A percentile compares a stretch with the other conserved stretches of the same genome.
Evolutionary conservation across 2,888 invertebrate species (phyloP).

Genomic region (Luperina testacea): DNA sequence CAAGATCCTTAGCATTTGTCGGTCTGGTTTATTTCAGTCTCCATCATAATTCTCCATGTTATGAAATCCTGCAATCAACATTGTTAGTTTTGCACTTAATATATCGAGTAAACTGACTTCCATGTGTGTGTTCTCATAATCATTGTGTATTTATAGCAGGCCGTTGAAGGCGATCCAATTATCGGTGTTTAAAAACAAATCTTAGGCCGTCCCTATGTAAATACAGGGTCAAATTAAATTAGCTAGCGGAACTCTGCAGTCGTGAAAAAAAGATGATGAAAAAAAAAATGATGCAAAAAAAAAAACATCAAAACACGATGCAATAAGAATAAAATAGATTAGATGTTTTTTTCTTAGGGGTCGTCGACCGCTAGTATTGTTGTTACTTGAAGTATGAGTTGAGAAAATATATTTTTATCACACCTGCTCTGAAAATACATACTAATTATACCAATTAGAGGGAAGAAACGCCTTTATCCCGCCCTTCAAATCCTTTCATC

Average conservation of each 20-base stretch:
- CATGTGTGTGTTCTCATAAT: conserved; percentile 61
- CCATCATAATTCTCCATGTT: conserved; percentile 60
- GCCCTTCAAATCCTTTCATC: too few relatives aligned
- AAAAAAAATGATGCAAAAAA: too few relatives aligned
- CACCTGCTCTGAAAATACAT: too few relatives aligned
- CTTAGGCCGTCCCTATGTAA: conserved; percentile 40
- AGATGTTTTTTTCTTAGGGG: not conserved
- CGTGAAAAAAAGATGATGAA: too few relatives aligned
- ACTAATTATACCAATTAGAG: too few relatives aligned
- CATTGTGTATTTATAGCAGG: conserved; percentile 51
- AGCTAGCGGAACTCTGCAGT: too few relatives aligned
- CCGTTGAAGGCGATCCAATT: conserved; percentile 26
- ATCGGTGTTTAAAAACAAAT: conserved; percentile 48
- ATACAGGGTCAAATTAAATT: conserved; percentile 12
- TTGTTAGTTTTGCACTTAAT: conserved; percentile 65
- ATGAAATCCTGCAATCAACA: conserved; percentile 61
- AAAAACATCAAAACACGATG: not conserved
- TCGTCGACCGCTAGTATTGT: not conserved
- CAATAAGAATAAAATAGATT: not conserved
- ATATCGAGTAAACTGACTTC: conserved; percentile 57
- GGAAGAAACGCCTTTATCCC: too few relatives aligned
- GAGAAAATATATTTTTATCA: not conserved
- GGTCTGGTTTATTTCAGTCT: conserved; percentile 56
- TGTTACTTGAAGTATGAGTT: not conserved
- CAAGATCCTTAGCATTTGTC: conserved; percentile 30